Evolutionary conservation across 64 coral and sea anemone genomes (phyloP).

Genomic region (Porites lutea): DNA sequence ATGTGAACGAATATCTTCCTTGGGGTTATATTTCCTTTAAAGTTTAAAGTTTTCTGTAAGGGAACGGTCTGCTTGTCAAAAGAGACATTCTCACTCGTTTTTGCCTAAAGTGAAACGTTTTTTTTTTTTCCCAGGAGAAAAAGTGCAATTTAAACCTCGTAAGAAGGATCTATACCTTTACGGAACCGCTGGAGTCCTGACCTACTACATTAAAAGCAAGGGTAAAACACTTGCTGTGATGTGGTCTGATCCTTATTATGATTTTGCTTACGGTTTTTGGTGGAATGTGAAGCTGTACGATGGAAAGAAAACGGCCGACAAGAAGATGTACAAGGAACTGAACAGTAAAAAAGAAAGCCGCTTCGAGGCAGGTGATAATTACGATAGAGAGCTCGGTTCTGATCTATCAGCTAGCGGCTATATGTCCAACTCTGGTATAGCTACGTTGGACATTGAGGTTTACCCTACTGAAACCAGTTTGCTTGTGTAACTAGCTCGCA

Average conservation of each 20-base stretch:
- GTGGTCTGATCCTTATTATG: constrained; percentile 42
- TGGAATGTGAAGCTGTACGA: constrained; percentile 43
- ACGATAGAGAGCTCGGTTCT: neutral
- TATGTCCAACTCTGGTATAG: constrained; percentile 24
- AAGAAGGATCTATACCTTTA: no score
- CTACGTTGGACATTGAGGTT: constrained; percentile 8
- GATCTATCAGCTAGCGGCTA: neutral
- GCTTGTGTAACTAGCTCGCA: no score
- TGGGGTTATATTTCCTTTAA: no score
- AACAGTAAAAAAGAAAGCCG: neutral
- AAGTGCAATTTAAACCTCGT: no score
- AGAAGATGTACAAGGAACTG: constrained; percentile 6
- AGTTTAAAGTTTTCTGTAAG: no score
- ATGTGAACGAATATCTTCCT: no score
- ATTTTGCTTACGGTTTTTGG: constrained; percentile 25
- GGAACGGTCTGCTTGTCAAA: no score
- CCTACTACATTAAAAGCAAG: constrained; percentile 7
- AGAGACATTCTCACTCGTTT: no score
- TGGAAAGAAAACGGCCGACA: neutral
- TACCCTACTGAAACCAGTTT: no score
- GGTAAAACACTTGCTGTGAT: constrained; percentile 11
- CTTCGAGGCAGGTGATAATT: neutral
- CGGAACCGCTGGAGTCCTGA: neutral
- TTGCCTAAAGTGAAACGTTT: no score
- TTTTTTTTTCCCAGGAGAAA: no score